Conservation (phyloP, 2,888 invertebrate genomes). For the Liopterus haemorrhoidalis region DNA sequence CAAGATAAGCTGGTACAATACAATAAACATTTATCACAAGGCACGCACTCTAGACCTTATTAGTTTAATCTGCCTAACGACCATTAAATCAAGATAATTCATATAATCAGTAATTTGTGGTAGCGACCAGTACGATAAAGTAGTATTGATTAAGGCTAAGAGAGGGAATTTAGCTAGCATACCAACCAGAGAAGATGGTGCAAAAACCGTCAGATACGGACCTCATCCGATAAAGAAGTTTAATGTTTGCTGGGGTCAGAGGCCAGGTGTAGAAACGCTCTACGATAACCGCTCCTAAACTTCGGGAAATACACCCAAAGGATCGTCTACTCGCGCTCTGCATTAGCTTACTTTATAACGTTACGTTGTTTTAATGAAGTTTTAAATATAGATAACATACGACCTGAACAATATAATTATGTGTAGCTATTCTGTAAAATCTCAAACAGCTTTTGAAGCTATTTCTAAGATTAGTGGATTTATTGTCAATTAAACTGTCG, state of each 20-base stretch:
- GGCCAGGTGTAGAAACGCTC: slow-evolving; percentile 20
- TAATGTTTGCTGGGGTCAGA: slow-evolving; percentile 18
- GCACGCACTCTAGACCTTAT: too few species aligned
- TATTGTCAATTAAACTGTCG: too few species aligned
- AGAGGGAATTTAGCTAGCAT: slow-evolving; percentile 1
- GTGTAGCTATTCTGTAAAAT: too few species aligned
- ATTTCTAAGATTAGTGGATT: too few species aligned
- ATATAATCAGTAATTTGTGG: slow-evolving; percentile 24
- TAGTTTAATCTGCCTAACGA: slow-evolving; percentile 19
- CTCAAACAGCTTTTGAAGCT: too few species aligned
- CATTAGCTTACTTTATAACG: neutral
- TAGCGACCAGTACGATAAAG: slow-evolving; percentile 3
- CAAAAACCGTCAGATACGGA: slow-evolving; percentile 16
- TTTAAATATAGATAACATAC: slow-evolving; percentile 9
- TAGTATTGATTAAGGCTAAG: slow-evolving; percentile 8
- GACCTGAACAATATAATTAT: too few species aligned
- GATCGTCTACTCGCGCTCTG: neutral
- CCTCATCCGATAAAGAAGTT: slow-evolving; percentile 23
- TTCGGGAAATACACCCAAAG: slow-evolving; percentile 7
- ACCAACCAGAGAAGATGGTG: neutral
- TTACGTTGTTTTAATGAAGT: slow-evolving; percentile 13
- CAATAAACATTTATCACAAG: too few species aligned
- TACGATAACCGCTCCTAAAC: slow-evolving; percentile 10
- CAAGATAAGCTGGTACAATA: too few species aligned
- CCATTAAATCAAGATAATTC: slow-evolving; percentile 22